Evolutionary conservation across 2,113 vertebrate species (phyloP).

Genomic region (Chamaea fasciata): DNA sequence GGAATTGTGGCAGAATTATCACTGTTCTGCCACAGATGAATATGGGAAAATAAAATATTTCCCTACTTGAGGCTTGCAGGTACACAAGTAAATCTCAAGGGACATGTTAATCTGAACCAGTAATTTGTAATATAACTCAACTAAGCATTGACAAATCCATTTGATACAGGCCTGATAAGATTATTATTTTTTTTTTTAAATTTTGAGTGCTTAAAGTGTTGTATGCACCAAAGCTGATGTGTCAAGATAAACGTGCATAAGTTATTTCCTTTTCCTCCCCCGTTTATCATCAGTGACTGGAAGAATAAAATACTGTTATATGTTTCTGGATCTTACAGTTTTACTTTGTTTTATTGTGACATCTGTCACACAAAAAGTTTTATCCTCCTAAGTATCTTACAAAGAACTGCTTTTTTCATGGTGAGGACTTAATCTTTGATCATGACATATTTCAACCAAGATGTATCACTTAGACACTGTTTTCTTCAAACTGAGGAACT

Average conservation of each 20-base stretch:
- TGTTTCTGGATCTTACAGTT: conserved; percentile 1
- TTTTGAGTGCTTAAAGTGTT: background rate
- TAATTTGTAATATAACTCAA: conserved; percentile 35
- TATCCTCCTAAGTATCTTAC: conserved; percentile 31
- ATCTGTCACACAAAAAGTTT: conserved; percentile 38
- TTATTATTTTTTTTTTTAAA: background rate
- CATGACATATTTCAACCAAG: conserved; percentile 3
- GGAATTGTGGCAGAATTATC: background rate
- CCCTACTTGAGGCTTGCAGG: background rate
- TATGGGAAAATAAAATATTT: background rate
- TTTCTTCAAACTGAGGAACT: background rate
- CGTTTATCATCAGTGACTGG: background rate
- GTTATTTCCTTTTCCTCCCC: conserved; percentile 26
- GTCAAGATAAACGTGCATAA: conserved; percentile 20
- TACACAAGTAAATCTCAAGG: conserved; percentile 13
- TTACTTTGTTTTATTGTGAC: conserved; percentile 48
- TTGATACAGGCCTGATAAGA: conserved; percentile 14
- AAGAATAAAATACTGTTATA: background rate
- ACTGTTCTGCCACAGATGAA: background rate
- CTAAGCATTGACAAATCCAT: conserved; percentile 40
- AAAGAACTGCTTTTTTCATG: conserved; percentile 8
- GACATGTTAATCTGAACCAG: conserved; percentile 8
- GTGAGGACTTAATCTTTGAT: conserved; percentile 36
- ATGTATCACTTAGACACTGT: background rate
- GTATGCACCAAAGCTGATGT: background rate